These are phyloP conservation scores for Litocranius walleri DNA, from an alignment of 2,113 vertebrate species.

Conservation along the genomic window DNA sequence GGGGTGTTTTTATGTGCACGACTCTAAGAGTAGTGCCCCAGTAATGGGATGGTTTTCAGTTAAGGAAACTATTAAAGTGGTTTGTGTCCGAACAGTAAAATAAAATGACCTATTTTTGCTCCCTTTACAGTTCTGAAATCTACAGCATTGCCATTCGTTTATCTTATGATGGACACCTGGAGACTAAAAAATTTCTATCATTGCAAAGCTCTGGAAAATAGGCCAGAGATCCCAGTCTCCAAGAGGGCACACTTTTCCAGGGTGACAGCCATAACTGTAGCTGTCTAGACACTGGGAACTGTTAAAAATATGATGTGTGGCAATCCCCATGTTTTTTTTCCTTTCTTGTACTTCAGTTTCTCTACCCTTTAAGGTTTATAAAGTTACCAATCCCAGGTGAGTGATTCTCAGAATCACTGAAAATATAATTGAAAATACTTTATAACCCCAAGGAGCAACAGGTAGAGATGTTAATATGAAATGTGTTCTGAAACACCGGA, in stretches of 20 bases:
- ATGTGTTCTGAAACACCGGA: not conserved
- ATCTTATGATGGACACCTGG: constrained; percentile 42
- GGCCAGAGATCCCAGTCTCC: not conserved
- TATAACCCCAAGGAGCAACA: constrained; percentile 42
- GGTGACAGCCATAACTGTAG: not conserved
- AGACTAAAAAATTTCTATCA: constrained; percentile 6
- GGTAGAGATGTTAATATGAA: not conserved
- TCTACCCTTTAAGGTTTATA: constrained; percentile 39
- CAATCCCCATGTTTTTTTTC: not conserved
- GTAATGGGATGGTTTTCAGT: constrained; percentile 41
- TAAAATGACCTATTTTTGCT: constrained; percentile 55
- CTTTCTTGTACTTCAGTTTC: not conserved
- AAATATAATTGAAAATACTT: constrained; percentile 48
- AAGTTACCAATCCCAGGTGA: constrained; percentile 29
- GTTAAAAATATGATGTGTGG: not conserved
- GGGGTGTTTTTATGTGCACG: constrained; percentile 35
- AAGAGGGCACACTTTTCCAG: not conserved
- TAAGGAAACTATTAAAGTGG: constrained; percentile 48
- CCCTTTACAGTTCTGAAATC: constrained; percentile 55
- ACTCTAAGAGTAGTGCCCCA: not conserved
- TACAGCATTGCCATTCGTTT: constrained; percentile 40
- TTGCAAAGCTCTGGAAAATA: not conserved
- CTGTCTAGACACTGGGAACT: not conserved
- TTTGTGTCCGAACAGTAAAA: constrained; percentile 58
- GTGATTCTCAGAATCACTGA: constrained; percentile 53